Evolutionary conservation across 2,888 invertebrate genomes (phyloP).

Genomic region (Pristionchus exspectatus): DNA sequence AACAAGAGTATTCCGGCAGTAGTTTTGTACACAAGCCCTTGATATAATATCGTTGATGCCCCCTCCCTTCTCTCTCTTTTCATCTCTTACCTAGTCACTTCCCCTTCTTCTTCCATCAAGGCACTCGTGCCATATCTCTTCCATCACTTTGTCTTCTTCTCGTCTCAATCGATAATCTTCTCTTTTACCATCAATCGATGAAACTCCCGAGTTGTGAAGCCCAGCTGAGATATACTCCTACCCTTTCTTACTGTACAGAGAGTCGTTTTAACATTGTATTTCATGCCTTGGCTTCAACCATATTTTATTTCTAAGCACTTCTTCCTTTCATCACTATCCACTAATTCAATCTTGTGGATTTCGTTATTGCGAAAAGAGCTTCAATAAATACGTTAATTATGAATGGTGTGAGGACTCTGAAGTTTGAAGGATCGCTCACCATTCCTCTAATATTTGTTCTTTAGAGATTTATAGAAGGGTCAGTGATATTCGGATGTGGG

Average conservation of each 20-base stretch:
- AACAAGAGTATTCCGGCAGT: conserved; percentile 22
- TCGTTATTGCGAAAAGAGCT: not conserved
- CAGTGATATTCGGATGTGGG: conserved; percentile 1
- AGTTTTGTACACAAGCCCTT: conserved; percentile 22
- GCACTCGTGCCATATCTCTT: conserved; percentile 28
- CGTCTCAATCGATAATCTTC: conserved; percentile 8
- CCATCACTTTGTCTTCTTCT: conserved; percentile 7
- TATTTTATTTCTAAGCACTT: not conserved
- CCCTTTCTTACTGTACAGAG: conserved; percentile 7
- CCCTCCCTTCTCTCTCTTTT: not conserved
- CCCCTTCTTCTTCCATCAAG: not conserved
- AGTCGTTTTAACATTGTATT: conserved; percentile 39
- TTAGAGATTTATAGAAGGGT: not conserved
- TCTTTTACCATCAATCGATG: not conserved
- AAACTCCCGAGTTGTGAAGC: conserved; percentile 9
- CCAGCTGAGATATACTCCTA: not conserved
- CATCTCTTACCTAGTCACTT: conserved; percentile 18
- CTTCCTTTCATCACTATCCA: not conserved
- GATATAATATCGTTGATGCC: not conserved
- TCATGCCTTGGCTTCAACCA: not conserved
- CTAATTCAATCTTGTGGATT: not conserved
- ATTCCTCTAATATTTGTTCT: conserved; percentile 25
- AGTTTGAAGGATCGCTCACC: not conserved
- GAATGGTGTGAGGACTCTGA: not conserved
- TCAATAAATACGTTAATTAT: conserved; percentile 21